Evolutionary conservation across 2,113 vertebrate genomes (phyloP).

Genomic region (Urocolius indicus): DNA sequence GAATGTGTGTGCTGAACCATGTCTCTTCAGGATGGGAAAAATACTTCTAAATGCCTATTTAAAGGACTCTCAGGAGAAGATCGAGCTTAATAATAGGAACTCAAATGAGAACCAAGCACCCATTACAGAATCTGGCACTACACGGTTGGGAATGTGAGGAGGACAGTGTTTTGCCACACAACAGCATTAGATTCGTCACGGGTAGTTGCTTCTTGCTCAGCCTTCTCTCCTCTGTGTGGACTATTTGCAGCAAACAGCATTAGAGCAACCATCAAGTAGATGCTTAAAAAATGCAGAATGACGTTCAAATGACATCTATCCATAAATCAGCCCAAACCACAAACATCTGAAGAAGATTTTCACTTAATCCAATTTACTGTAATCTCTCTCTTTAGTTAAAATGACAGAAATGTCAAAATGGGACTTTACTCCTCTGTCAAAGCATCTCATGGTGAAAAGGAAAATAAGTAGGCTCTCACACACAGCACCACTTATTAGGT

Average conservation of each 20-base stretch:
- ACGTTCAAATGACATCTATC: conserved; percentile 72
- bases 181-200: background rate
- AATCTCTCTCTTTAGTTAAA: conserved; percentile 73
- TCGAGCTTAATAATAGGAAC: background rate
- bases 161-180: background rate
- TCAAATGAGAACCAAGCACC: background rate
- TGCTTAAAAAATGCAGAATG: conserved; percentile 67
- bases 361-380: conserved; percentile 74
- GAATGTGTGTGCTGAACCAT: background rate
- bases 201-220: conserved; percentile 50
- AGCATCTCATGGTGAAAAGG: conserved; percentile 63
- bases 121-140: background rate
- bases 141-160: background rate
- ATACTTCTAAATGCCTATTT: background rate
- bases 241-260: conserved; percentile 50
- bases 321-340: conserved; percentile 72
- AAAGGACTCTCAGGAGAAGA: background rate
- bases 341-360: conserved; percentile 73
- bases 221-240: background rate
- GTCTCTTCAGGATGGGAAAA: background rate
- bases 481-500: conserved; percentile 61
- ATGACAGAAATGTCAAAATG: conserved; percentile 72
- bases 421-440: conserved; percentile 72
- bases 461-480: conserved; percentile 67
- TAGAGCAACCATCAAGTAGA: conserved; percentile 62